phyloP scores from a whole-genome alignment of 2,888 invertebrate genomes.

The Sminthurides aquaticus region DNA sequence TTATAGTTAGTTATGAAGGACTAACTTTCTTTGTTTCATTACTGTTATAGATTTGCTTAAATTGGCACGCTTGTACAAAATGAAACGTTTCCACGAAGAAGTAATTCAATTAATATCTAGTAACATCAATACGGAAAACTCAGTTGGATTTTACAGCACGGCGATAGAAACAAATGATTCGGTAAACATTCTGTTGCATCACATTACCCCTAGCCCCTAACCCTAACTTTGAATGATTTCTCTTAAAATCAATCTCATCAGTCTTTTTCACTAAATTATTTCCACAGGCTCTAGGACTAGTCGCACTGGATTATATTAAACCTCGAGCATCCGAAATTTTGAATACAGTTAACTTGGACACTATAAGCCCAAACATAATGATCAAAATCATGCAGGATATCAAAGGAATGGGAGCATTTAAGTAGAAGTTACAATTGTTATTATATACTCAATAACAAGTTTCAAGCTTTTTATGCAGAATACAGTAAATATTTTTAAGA shows the following conservation, averaged over 20 bases:
- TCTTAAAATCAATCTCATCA: too few relatives aligned
- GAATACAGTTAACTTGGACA: background rate
- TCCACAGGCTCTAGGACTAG: background rate
- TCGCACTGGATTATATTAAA: background rate
- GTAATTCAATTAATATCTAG: background rate
- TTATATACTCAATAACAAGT: background rate
- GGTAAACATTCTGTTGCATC: background rate
- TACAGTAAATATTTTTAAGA: too few relatives aligned
- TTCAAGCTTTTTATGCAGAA: too few relatives aligned
- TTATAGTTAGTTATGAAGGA: background rate
- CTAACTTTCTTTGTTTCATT: background rate
- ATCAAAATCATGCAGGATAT: background rate
- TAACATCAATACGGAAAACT: background rate
- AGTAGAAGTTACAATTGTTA: background rate
- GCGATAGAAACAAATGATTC: background rate
- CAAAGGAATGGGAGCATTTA: background rate
- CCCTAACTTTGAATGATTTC: background rate
- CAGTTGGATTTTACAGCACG: background rate
- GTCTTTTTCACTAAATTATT: background rate
- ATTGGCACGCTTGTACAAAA: background rate
- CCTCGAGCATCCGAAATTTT: background rate
- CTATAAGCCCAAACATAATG: background rate
- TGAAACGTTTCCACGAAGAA: background rate
- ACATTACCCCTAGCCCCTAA: too few relatives aligned
- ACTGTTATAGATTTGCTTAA: background rate